Conservation (phyloP, 1,140 invertebrate species). For the Pissodes strobi region DNA sequence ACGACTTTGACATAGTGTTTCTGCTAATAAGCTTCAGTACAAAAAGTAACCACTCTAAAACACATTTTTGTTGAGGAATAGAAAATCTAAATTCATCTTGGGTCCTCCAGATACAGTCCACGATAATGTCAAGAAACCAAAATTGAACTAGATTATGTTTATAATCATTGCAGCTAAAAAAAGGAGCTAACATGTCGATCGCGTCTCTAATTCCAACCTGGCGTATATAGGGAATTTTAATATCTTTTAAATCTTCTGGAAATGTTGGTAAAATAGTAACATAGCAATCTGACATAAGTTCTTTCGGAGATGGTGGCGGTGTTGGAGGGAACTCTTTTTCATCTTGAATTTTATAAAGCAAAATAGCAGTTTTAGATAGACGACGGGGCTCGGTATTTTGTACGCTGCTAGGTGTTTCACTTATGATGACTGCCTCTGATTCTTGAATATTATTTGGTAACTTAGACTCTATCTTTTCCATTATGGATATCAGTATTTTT, state of each 20-base stretch:
- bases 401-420: background rate
- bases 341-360: background rate
- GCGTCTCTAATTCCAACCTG: slow-evolving; percentile 45
- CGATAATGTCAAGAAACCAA: slow-evolving; percentile 51
- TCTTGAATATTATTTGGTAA: too few relatives aligned
- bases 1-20: slow-evolving; percentile 33
- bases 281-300: slow-evolving; percentile 22
- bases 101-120: slow-evolving; percentile 51
- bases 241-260: slow-evolving; percentile 13
- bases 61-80: slow-evolving; percentile 40
- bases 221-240: slow-evolving; percentile 44
- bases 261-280: slow-evolving; percentile 22
- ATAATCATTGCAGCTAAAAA: slow-evolving; percentile 46
- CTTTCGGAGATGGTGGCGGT: slow-evolving; percentile 23
- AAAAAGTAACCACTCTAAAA: slow-evolving; percentile 49
- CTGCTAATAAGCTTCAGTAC: slow-evolving; percentile 45
- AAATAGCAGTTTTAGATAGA: slow-evolving; percentile 5
- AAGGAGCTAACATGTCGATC: slow-evolving; percentile 43
- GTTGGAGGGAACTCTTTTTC: slow-evolving; percentile 8
- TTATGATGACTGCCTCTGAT: too few relatives aligned
- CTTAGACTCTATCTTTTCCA: too few relatives aligned
- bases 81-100: slow-evolving; percentile 51
- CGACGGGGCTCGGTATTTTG: background rate
- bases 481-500: too few relatives aligned
- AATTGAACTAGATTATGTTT: slow-evolving; percentile 49